phyloP scores from a whole-genome alignment of 2,888 invertebrate genomes.

The Neria commutata region DNA sequence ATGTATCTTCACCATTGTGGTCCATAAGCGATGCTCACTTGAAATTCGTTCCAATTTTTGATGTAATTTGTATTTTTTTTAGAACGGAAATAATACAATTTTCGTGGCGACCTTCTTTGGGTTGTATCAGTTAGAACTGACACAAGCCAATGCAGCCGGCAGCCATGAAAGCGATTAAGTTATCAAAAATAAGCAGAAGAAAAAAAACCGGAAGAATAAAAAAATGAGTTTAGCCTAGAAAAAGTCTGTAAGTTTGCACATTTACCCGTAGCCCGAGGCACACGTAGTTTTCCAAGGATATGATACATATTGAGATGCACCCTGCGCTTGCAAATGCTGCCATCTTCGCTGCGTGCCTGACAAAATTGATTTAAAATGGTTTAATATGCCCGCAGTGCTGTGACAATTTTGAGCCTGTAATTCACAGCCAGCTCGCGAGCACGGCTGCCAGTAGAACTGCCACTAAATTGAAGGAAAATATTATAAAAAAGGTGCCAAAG shows the following conservation, averaged over 20 bases:
- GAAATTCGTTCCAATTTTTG: no score
- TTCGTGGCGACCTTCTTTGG: no score
- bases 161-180: not conserved
- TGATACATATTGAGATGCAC: constrained; percentile 4
- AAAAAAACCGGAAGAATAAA: not conserved
- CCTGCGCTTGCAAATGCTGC: no score
- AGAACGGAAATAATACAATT: no score
- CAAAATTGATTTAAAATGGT: constrained; percentile 41
- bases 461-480: not conserved
- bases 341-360: not conserved
- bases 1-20: no score
- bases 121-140: no score
- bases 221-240: not conserved
- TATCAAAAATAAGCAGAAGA: not conserved
- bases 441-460: no score
- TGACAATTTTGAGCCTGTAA: constrained; percentile 8
- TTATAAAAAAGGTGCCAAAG: not conserved
- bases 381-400: constrained; percentile 21
- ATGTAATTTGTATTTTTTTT: no score
- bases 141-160: not conserved
- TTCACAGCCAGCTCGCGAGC: no score
- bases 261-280: constrained; percentile 39
- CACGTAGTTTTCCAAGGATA: not conserved
- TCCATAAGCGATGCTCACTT: no score
- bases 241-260: constrained; percentile 30